Conservation (phyloP, 1,140 invertebrate genomes). For the Telenomus remus region DNA sequence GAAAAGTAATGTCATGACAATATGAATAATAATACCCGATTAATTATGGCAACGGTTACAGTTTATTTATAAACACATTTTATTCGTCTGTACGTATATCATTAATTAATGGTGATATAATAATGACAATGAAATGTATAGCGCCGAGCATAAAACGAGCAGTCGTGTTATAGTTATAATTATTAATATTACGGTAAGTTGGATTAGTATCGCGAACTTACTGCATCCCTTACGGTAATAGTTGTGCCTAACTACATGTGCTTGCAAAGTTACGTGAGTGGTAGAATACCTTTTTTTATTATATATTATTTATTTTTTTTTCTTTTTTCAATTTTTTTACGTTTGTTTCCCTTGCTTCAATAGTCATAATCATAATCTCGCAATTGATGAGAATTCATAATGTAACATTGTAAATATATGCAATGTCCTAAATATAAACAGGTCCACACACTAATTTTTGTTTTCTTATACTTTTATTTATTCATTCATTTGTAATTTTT, state of each 20-base stretch:
- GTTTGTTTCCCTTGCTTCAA: conserved; percentile 32
- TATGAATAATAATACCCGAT: conserved; percentile 30
- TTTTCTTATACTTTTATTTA: conserved; percentile 55
- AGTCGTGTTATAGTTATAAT: conserved; percentile 71
- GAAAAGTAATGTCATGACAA: background rate
- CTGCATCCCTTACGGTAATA: conserved; percentile 67
- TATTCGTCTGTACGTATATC: conserved; percentile 74
- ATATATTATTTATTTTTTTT: conserved; percentile 47
- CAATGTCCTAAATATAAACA: conserved; percentile 70
- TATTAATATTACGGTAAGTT: conserved; percentile 67
- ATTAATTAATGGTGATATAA: conserved; percentile 74
- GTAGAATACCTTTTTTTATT: conserved; percentile 52
- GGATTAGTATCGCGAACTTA: conserved; percentile 56
- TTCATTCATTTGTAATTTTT: conserved; percentile 46
- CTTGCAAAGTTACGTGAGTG: conserved; percentile 66
- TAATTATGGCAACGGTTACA: conserved; percentile 58
- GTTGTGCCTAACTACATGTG: conserved; percentile 70
- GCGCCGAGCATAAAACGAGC: conserved; percentile 73
- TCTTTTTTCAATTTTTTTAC: conserved; percentile 34
- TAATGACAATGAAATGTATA: conserved; percentile 75
- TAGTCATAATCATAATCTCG: conserved; percentile 59
- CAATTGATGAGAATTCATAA: conserved; percentile 63
- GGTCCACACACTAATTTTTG: conserved; percentile 65
- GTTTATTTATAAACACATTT: conserved; percentile 75
- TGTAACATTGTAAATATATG: conserved; percentile 69